Evolutionary conservation across 2,113 vertebrate genomes (phyloP), one percentile per base, ranked within the genome.

Genomic region (Hirundichthys speculiger): DNA sequence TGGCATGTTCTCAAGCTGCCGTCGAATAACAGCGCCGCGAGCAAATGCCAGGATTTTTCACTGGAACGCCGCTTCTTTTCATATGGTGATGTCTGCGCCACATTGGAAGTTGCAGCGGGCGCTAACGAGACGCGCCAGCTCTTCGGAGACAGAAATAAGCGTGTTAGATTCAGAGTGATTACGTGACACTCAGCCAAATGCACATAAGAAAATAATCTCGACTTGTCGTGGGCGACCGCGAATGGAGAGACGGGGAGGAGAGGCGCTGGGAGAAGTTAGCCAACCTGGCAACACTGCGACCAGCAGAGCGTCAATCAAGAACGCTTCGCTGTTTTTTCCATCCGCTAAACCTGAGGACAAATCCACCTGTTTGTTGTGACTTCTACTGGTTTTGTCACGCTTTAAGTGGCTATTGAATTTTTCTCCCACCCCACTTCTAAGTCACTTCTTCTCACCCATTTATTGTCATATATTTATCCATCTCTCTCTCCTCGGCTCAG

Each of bases 1-100:
- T 73, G 74, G 53, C 67, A 47, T 55, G 43, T 69, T 75, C 61
- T 61, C 68, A 75, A 71, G 51, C 57, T 50, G 61, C 72, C 53
- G 64, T 58, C 13, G 1, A 69, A 62, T 27, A n/a, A 27, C 18
- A 34, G 51, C 0, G 60, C 75, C 24, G 41, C n/a, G 1, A 73
- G 61, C 69, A 2, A 52, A 49, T 2, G 54, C 53, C 41, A 18
- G 34, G 30, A n/a, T 58, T 27, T 79, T 74, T 62, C n/a, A 34
- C 27, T 47, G 50, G 4, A 15, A 25, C 30, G 56, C 6, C 18
- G 13, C 51, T 60, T 62, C 25, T 63, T 42, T 57, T 43, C 25
- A 18, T 54, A 24, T n/a, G 45, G 64, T n/a, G 52, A 39, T 48
- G 56, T 64, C 49, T 13, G 24, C 13, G 43, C 64, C 43, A 19